Evolutionary conservation across 2,888 invertebrate genomes (phyloP), one percentile per base, ranked within the genome.

Genomic region (Prosopocoilus inquinatus): DNA sequence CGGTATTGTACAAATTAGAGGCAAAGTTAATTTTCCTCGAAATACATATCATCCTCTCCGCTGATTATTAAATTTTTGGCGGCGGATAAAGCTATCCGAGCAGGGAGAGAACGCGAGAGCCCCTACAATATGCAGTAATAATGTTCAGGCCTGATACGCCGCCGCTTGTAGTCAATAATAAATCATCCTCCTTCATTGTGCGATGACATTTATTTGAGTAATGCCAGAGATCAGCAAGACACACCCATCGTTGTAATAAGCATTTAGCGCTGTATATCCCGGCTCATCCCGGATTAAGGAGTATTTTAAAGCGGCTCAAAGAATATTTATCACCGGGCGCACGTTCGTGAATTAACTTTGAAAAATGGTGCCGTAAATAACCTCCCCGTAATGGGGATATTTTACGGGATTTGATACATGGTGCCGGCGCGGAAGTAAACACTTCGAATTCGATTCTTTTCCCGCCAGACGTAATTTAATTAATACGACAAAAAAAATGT

Each of bases 151-250:
- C 41, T 43, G 50, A 32, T 36, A 13, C 11, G 28, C 50, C 34
- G 56, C 58, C 50, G 59, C 62, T 44, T 43, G 43, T 50, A 53
- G 32, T 32, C 52, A 38, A 60, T 52, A 47, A 71, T 73, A 72
- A 72, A 72, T 73, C 71, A 73, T 69, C 68, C 66, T 67, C 64
- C 66, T 65, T 69, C 69, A 71, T 71, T 73, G 70, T 73, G 63
- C 62, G 66, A 59, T 70, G 72, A 72, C 74, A 71, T 72, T 74
- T 72, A 73, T 73, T 70, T 69, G 62, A 69, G 66, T 69, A 67
- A 68, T 70, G 67, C 69, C 67, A 64, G 65, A 65, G 65, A 64
- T 64, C 60, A 67, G 34, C 34, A 32, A 34, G 34, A 12, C 33
- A 47, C 13, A 11, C 34, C 47, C 34, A 34, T 34, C 32, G 12